phyloP scores from a whole-genome alignment of 2,113 vertebrate genomes.

The Hippolais icterina region DNA sequence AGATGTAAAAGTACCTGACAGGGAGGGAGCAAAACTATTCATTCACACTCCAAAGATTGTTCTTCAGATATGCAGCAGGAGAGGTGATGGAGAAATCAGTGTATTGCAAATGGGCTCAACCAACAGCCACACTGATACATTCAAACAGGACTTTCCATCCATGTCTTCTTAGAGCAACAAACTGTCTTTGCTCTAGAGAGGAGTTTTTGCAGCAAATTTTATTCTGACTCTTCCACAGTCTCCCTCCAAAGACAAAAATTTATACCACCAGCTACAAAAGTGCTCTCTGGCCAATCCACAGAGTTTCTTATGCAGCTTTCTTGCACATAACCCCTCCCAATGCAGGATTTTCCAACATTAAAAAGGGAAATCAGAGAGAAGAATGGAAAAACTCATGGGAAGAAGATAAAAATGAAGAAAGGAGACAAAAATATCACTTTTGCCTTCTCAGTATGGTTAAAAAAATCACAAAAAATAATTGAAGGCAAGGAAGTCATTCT shows the following conservation, averaged over 20 bases:
- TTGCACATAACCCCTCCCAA: background rate
- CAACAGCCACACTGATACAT: background rate
- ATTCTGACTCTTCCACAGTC: background rate
- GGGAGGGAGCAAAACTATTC: background rate
- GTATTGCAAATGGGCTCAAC: background rate
- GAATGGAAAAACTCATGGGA: background rate
- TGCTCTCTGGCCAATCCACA: background rate
- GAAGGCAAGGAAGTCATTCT: background rate
- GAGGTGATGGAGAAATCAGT: background rate
- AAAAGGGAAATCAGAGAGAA: background rate
- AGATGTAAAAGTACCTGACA: background rate
- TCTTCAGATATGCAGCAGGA: background rate
- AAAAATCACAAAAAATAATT: background rate
- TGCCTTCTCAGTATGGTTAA: background rate
- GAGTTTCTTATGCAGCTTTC: background rate
- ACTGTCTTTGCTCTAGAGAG: background rate
- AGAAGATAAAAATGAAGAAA: background rate
- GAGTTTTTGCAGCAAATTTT: background rate
- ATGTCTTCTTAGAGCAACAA: background rate
- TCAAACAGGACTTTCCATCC: background rate
- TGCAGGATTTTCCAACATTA: background rate
- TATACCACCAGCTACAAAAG: background rate
- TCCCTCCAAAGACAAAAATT: background rate
- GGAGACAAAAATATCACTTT: background rate
- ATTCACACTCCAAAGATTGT: rapidly evolving